phyloP scores from a whole-genome alignment of 2,888 invertebrate species.

The Beris chalybata region DNA sequence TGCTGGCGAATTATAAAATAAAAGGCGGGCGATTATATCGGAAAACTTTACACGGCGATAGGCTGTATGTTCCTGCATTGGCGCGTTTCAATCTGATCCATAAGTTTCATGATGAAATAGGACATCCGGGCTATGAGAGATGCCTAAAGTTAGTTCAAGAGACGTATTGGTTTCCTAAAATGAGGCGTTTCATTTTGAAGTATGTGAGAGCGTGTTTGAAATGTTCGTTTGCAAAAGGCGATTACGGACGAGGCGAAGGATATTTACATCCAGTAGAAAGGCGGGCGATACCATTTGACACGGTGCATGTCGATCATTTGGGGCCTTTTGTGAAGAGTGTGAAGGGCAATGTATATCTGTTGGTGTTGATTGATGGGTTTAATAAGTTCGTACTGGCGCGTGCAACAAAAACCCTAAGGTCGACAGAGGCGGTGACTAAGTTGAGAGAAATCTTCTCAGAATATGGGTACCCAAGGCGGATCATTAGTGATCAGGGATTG shows the following conservation, averaged over 20 bases:
- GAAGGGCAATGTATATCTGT: constrained; percentile 25
- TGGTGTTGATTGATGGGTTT: constrained; percentile 33
- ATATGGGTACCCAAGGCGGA: constrained; percentile 24
- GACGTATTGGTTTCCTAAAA: constrained; percentile 25
- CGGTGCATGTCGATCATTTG: constrained; percentile 33
- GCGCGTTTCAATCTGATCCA: not conserved
- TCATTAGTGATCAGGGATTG: constrained; percentile 22
- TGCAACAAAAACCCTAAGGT: not conserved
- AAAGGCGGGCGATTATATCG: no score
- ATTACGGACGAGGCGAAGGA: constrained; percentile 26
- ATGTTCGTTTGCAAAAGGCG: constrained; percentile 30
- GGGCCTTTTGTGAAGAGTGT: constrained; percentile 21
- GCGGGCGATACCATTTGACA: constrained; percentile 28
- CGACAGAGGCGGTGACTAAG: not conserved
- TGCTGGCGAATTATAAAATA: no score
- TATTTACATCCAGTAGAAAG: constrained; percentile 24
- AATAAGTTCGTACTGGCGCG: constrained; percentile 25
- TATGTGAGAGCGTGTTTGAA: constrained; percentile 30
- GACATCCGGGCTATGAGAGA: constrained; percentile 1
- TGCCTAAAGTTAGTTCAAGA: no score
- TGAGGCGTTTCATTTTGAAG: constrained; percentile 19
- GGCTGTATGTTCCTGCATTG: not conserved
- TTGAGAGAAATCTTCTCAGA: constrained; percentile 19
- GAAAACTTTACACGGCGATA: no score
- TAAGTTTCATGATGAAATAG: not conserved